These are phyloP conservation scores for Pituophis catenifer DNA, from an alignment of 2,113 vertebrate genomes.

Conservation along the genomic window DNA sequence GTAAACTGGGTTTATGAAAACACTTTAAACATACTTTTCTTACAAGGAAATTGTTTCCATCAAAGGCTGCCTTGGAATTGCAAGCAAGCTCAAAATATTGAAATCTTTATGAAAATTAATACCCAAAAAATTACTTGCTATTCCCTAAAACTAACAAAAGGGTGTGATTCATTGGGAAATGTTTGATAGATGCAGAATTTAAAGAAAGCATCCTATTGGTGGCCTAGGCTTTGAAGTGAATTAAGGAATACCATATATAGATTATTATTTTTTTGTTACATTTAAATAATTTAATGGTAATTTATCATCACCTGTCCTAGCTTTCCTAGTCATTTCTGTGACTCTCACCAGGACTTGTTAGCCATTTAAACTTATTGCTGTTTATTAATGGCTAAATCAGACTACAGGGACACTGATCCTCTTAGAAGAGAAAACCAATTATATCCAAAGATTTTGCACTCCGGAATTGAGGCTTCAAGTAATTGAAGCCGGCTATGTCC, in stretches of 20 bases:
- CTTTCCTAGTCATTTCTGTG: not conserved
- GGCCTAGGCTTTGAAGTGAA: not conserved
- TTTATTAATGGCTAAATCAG: not conserved
- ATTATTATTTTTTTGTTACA: not conserved
- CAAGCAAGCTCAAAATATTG: not conserved
- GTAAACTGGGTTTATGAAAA: not conserved
- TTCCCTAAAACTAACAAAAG: not conserved
- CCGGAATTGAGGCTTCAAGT: not conserved
- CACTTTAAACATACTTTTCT: not conserved
- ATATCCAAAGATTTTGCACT: not conserved
- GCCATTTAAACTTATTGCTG: not conserved
- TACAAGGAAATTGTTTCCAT: not conserved
- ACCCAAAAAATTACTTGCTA: not conserved
- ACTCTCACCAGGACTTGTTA: not conserved
- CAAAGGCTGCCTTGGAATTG: not conserved
- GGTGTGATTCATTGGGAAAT: not conserved
- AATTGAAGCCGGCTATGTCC: not conserved
- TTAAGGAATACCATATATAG: not conserved
- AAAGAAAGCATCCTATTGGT: not conserved
- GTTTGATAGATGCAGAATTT: not conserved
- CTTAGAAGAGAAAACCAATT: not conserved
- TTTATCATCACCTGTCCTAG: not conserved
- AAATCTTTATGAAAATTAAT: not conserved
- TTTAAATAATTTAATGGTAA: not conserved
- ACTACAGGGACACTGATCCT: not conserved